Percentiles rank a stretch among this genome's conserved stretches.
These are phyloP conservation scores for Cotesia congregata DNA, from an alignment of 2,888 invertebrate species.

Conservation along the genomic window DNA sequence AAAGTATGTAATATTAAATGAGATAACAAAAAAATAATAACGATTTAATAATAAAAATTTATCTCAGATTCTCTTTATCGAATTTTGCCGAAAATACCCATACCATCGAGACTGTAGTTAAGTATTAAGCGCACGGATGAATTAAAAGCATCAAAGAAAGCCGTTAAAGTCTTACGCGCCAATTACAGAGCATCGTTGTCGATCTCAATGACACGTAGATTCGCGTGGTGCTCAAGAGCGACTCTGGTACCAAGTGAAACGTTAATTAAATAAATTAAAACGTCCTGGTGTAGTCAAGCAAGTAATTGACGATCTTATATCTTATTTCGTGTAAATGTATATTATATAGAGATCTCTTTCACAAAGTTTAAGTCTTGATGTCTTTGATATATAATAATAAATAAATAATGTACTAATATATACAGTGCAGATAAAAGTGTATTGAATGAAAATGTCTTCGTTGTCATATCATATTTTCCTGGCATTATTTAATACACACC, in stretches of 20 bases:
- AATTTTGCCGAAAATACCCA: conserved; percentile 11
- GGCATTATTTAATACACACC: background rate
- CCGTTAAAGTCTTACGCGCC: conserved; percentile 33
- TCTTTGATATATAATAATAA: background rate
- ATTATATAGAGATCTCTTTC: conserved; percentile 13
- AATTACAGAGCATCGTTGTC: conserved; percentile 17
- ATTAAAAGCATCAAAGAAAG: conserved; percentile 43
- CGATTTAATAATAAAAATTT: background rate
- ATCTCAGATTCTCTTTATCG: background rate
- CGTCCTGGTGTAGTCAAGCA: conserved; percentile 51
- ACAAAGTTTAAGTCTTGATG: background rate
- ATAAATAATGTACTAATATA: too few species aligned
- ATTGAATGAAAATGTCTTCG: background rate
- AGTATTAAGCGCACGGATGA: background rate
- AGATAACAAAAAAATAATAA: background rate
- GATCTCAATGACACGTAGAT: conserved; percentile 7
- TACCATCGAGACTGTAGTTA: background rate
- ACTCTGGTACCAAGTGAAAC: conserved; percentile 52
- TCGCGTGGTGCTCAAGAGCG: conserved; percentile 3
- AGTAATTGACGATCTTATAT: conserved; percentile 52
- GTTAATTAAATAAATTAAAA: conserved; percentile 54
- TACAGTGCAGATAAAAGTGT: too few species aligned
- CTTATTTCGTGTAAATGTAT: conserved; percentile 16
- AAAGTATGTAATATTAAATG: background rate
- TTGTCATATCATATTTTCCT: background rate